A percentile compares a stretch with the other conserved stretches of the same genome.
phyloP scores from a whole-genome alignment of 2,113 vertebrate species.

The Atractosteus spatula region DNA sequence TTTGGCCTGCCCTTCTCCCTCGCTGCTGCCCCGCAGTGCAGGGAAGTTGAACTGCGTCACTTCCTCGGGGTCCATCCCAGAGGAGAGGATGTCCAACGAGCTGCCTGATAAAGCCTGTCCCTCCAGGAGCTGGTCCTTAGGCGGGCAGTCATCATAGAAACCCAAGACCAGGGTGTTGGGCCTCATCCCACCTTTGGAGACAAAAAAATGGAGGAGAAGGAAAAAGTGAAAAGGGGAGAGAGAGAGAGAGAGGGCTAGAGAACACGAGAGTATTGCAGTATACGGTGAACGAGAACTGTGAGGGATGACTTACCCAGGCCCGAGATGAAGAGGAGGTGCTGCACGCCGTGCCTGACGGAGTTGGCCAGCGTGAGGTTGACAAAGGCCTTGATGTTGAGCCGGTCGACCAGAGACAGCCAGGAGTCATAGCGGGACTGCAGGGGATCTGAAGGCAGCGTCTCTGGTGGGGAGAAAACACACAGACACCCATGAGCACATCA shows the following conservation, averaged over 20 bases:
- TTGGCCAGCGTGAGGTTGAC: conserved; percentile 81
- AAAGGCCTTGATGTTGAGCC: conserved; percentile 86
- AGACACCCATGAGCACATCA: not conserved
- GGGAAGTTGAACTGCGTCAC: conserved; percentile 60
- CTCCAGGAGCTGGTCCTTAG: conserved; percentile 65
- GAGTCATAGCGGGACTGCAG: conserved; percentile 82
- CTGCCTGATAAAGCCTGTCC: conserved; percentile 38
- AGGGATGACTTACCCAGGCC: conserved; percentile 73
- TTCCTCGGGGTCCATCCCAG: conserved; percentile 29
- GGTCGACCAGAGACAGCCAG: conserved; percentile 84
- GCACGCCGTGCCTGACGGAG: conserved; percentile 77
- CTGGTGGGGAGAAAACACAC: conserved; percentile 41
- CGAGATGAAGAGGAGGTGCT: conserved; percentile 88
- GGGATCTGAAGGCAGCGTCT: conserved; percentile 75
- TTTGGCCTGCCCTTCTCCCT: conserved; percentile 46
- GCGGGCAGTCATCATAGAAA: conserved; percentile 71
- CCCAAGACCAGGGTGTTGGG: conserved; percentile 87
- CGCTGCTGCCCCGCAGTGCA: conserved; percentile 33
- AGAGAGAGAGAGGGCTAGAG: not conserved
- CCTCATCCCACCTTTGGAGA: conserved; percentile 78
- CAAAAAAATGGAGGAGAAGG: not conserved
- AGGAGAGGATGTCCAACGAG: conserved; percentile 25
- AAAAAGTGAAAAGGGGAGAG: not conserved
- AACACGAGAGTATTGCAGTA: not conserved
- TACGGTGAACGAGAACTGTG: not conserved